phyloP scores from a whole-genome alignment of 2,888 invertebrate species.

The Mythimna loreyi region DNA sequence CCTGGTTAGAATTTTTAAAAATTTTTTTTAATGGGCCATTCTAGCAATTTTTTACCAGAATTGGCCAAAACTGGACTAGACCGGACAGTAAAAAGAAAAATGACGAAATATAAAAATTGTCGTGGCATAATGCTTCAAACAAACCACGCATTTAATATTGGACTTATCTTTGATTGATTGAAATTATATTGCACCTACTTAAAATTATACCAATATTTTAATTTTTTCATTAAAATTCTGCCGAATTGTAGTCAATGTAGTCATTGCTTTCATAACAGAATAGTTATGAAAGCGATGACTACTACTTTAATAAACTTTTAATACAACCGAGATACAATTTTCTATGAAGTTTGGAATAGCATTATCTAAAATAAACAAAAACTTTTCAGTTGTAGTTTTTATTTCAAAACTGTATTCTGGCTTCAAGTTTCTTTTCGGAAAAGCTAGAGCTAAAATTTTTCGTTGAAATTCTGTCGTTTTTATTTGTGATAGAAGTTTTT shows the following conservation, averaged over 20 bases:
- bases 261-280: background rate
- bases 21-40: too few relatives aligned
- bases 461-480: background rate
- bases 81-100: too few relatives aligned
- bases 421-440: constrained; percentile 32
- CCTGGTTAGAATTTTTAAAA: too few relatives aligned
- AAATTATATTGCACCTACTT: too few relatives aligned
- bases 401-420: constrained; percentile 8
- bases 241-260: background rate
- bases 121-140: too few relatives aligned
- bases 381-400: constrained; percentile 27
- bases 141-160: too few relatives aligned
- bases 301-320: background rate
- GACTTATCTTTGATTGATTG: too few relatives aligned
- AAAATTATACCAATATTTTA: too few relatives aligned
- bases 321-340: background rate
- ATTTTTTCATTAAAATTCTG: background rate
- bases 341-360: background rate
- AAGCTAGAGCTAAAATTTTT: constrained; percentile 21
- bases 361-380: constrained; percentile 10
- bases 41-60: too few relatives aligned
- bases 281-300: too few relatives aligned
- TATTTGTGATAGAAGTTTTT: constrained; percentile 2
- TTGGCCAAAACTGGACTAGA: too few relatives aligned
- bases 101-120: too few relatives aligned